Evolutionary conservation across 1,140 invertebrate genomes (phyloP), one percentile per base, ranked within the genome.

Genomic region (Ridgeia piscesae): DNA sequence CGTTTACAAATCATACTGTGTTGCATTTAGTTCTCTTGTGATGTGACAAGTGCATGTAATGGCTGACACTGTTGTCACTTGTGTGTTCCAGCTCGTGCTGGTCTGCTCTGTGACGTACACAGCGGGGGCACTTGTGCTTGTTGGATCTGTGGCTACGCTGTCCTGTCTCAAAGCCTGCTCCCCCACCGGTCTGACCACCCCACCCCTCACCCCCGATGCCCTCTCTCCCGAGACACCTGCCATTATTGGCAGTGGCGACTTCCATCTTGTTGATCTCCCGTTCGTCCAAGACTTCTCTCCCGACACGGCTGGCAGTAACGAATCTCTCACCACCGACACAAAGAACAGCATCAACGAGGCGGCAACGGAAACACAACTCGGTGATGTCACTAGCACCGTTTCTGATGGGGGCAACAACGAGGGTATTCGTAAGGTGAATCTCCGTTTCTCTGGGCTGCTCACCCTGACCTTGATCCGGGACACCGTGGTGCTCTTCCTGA

Each of bases 61-160:
- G 27, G 27, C 27, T 77, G 58, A 77, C 11, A 77, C 88, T 93
- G 17, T 94, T 93, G n/a, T n/a, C n/a, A 91, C 93, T 94, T 92
- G 91, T 88, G 11, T 92, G n/a, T 93, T 94, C 6, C 93, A 96
- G 96, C 95, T 98, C 50, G 96, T 97, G 89, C 96, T 97, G 4
- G 97, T 98, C 35, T 96, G 97, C 93, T 95, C 97, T 0, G 96
- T 97, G 6, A 97, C 97, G 77, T 98, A 98, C 95, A 96, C 97
- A 0, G 97, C 97, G 21, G 97, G 97, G 90, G 94, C 98, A 31
- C 95, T 97, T 50, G 97, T 97, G 4, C 95, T 98, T 35, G 95
- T 98, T 77, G 97, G 58, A 4, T 77, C 58, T 9, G 58, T 77
- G 58, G 58, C 58, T 0, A 77, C 58, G 17, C 58, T 77, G 4